Evolutionary conservation across 2,113 vertebrate genomes (phyloP).

Genomic region (Gopherus flavomarginatus): DNA sequence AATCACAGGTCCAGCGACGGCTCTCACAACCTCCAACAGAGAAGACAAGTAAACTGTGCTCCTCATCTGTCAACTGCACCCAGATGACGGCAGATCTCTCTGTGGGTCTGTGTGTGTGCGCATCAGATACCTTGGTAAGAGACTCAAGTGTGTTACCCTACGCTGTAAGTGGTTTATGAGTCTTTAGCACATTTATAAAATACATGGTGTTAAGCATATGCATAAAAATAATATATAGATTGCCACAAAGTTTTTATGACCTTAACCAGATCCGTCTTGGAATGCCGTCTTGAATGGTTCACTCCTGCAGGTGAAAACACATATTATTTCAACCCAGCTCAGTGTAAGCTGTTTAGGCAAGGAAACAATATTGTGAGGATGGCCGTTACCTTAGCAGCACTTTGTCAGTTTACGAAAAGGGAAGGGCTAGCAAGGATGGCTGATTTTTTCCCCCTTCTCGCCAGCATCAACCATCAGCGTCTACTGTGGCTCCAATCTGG

Average conservation of each 20-base stretch:
- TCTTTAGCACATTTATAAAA: slow-evolving; percentile 74
- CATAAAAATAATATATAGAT: slow-evolving; percentile 82
- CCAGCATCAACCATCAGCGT: not conserved
- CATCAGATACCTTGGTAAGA: slow-evolving; percentile 54
- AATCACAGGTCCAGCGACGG: not conserved
- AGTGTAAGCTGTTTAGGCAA: slow-evolving; percentile 49
- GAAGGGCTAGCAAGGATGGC: not conserved
- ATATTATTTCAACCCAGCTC: slow-evolving; percentile 64
- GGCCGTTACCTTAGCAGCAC: slow-evolving; percentile 65
- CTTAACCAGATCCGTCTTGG: slow-evolving; percentile 70
- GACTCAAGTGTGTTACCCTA: slow-evolving; percentile 28
- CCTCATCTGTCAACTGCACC: not conserved
- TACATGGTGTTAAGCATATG: slow-evolving; percentile 68
- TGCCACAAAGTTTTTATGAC: slow-evolving; percentile 73
- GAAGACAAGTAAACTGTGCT: not conserved
- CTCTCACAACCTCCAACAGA: slow-evolving; percentile 31
- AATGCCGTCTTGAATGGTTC: slow-evolving; percentile 69
- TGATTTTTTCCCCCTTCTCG: not conserved
- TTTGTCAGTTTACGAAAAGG: not conserved
- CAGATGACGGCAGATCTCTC: not conserved
- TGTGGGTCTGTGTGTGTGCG: not conserved
- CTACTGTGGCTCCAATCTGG: not conserved
- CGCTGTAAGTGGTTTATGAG: slow-evolving; percentile 73
- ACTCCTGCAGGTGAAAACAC: slow-evolving; percentile 81
- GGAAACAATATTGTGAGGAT: slow-evolving; percentile 63